These are phyloP conservation scores for Paramormyrops kingsleyae DNA, from an alignment of 2,113 vertebrate species.

Conservation along the genomic window DNA sequence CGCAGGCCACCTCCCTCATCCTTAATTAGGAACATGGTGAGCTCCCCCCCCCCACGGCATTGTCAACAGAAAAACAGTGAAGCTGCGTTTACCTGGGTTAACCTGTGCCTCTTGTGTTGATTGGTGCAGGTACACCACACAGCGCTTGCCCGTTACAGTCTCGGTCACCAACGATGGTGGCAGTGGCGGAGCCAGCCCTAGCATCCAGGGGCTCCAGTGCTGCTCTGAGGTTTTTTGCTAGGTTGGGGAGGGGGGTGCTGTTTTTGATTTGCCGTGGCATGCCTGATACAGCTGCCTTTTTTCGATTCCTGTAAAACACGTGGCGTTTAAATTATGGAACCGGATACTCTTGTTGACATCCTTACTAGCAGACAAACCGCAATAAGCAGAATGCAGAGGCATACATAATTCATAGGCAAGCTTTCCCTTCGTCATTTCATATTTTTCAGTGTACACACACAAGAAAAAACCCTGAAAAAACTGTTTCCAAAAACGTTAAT, in stretches of 20 bases:
- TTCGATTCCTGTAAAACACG: constrained; percentile 45
- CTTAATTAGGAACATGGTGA: constrained; percentile 56
- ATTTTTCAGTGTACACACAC: constrained; percentile 9
- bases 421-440: constrained; percentile 34
- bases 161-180: constrained; percentile 10
- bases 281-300: constrained; percentile 52
- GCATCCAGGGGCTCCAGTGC: constrained; percentile 28
- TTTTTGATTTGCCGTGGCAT: constrained; percentile 62
- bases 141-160: not conserved
- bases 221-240: not conserved
- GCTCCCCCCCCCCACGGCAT: constrained; percentile 11
- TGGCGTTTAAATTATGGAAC: constrained; percentile 58
- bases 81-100: constrained; percentile 65
- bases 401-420: constrained; percentile 68
- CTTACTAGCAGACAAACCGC: constrained; percentile 67
- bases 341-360: constrained; percentile 43
- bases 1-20: constrained; percentile 84
- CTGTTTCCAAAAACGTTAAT: constrained; percentile 32
- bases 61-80: constrained; percentile 37
- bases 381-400: constrained; percentile 54
- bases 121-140: constrained; percentile 19
- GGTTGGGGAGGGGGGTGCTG: constrained; percentile 39
- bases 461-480: not conserved
- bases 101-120: constrained; percentile 52
- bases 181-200: constrained; percentile 1